Evolutionary conservation across 2,888 invertebrate genomes (phyloP).

Genomic region (Rhyacophila evoluta): DNA sequence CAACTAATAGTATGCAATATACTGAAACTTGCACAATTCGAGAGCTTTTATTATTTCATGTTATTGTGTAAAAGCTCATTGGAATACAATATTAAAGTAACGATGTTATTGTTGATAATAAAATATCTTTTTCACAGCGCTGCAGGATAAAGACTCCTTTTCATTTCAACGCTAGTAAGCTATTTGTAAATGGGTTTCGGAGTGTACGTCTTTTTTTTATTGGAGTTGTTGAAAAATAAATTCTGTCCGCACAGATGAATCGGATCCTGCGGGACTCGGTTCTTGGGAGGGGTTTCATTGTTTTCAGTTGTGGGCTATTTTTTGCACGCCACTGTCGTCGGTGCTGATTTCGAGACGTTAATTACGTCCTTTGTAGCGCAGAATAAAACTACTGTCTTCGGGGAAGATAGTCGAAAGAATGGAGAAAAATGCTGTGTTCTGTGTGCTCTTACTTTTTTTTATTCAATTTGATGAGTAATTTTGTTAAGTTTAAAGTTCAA

Average conservation of each 20-base stretch:
- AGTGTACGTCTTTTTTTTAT: not conserved
- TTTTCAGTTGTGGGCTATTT: not conserved
- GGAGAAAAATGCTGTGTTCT: not conserved
- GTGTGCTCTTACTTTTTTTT: not conserved
- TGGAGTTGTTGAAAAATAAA: not conserved
- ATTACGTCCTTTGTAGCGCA: not conserved
- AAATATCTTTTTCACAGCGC: too few species aligned
- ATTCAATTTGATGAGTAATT: not conserved
- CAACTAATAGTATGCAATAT: too few species aligned
- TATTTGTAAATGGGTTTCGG: not conserved
- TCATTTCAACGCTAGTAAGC: not conserved
- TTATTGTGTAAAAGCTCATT: too few species aligned
- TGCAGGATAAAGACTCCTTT: not conserved
- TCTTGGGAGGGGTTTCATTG: not conserved
- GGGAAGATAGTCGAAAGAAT: not conserved
- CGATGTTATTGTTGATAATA: too few species aligned
- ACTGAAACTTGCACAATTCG: too few species aligned
- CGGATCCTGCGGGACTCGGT: not conserved
- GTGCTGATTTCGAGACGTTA: conserved; percentile 16
- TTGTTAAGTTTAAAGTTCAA: not conserved
- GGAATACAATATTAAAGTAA: too few species aligned
- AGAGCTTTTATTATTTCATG: too few species aligned
- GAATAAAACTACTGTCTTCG: conserved; percentile 1
- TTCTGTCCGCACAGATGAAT: conserved; percentile 11
- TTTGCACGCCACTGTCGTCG: not conserved